Base-by-base conservation (phyloP, 2,888 invertebrate species). In the Microchrysa polita region DNA sequence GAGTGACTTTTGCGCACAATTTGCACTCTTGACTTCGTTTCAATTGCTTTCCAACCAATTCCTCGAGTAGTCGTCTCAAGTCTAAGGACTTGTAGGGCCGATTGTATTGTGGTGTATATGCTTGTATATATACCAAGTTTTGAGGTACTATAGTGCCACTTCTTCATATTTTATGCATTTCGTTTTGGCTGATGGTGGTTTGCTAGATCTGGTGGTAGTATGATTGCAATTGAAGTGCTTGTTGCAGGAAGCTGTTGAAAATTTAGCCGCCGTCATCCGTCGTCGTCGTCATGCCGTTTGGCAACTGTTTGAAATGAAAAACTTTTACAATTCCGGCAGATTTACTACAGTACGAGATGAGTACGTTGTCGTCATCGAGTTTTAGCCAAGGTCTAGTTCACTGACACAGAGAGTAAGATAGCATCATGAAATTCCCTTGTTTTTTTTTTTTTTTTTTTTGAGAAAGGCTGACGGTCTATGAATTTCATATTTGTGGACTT, bases 1-100 rank as follows among this genome's bases (percentile, higher is more conserved):
- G 65, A 65, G 65, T 65, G 65, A 65, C 65, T 65, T 65, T 65
- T 65, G 65, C 65, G 65, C 65, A 48, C 65, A 65, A 65, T 48
- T 65, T 65, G 44, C 44, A 44, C 65, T 65, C 65, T 65, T 34
- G 48, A 65, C 65, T 48, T 14, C n/a, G 9, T 48, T 65, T 65
- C 65, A 65, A 65, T 65, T 48, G 65, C 65, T 65, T 65, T 65
- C 23, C 65, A 65, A 65, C 65, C 48, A 65, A 65, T 65, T 60
- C 34, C 61, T 16, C 34, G 61, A 40, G n/a, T 61, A 18, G 61
- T 61, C n/a, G 61, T 40, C 42, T 61, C 22, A 16, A 61, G 16
- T 16, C 61, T n/a, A 40, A 61, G 61, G 61, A 40, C 27, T 34
- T 34, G 27, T 34, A 5, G 27, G 27, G 27, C 27, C 27, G 27